Percentiles rank a stretch among this genome's conserved stretches.
Evolutionary conservation across 1,140 invertebrate species (phyloP).

Genomic region (Pissodes strobi): DNA sequence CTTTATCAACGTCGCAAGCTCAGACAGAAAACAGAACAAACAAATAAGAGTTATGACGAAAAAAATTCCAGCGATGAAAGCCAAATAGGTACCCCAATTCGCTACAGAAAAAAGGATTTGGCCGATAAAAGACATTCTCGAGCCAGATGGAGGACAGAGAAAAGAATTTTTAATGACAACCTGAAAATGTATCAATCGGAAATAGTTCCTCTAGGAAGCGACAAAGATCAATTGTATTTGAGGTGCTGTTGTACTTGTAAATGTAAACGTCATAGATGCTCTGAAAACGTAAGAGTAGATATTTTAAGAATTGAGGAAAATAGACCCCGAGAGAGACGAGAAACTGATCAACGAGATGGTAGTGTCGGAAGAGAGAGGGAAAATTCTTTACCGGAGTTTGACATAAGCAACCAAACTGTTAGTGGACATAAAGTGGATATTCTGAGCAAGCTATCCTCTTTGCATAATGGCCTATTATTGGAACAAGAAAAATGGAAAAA

Average conservation of each 20-base stretch:
- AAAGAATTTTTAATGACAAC: conserved; percentile 44
- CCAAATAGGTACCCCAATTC: conserved; percentile 58
- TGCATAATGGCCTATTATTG: conserved; percentile 45
- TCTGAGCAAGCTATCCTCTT: conserved; percentile 39
- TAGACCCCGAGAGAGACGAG: conserved; percentile 39
- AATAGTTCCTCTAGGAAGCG: conserved; percentile 50
- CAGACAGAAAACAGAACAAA: conserved; percentile 58
- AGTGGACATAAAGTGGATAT: conserved; percentile 18
- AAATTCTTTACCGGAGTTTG: conserved; percentile 26
- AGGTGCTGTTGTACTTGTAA: conserved; percentile 50
- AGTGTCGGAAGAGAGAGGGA: conserved; percentile 15
- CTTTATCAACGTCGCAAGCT: conserved; percentile 71
- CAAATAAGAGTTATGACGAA: conserved; percentile 50
- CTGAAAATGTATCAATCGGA: conserved; percentile 52
- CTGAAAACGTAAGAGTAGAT: conserved; percentile 40
- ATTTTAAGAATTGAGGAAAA: conserved; percentile 50
- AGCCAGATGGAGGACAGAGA: conserved; percentile 48
- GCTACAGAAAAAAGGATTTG: conserved; percentile 47
- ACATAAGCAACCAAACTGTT: neutral
- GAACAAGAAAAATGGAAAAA: conserved; percentile 51
- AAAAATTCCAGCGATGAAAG: conserved; percentile 65
- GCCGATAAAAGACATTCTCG: conserved; percentile 43
- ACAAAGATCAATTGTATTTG: conserved; percentile 52
- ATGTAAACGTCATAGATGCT: conserved; percentile 31
- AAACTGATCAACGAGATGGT: neutral